These are phyloP conservation scores for Rhodophaea formosa DNA, from an alignment of 2,888 invertebrate species.

Conservation along the genomic window DNA sequence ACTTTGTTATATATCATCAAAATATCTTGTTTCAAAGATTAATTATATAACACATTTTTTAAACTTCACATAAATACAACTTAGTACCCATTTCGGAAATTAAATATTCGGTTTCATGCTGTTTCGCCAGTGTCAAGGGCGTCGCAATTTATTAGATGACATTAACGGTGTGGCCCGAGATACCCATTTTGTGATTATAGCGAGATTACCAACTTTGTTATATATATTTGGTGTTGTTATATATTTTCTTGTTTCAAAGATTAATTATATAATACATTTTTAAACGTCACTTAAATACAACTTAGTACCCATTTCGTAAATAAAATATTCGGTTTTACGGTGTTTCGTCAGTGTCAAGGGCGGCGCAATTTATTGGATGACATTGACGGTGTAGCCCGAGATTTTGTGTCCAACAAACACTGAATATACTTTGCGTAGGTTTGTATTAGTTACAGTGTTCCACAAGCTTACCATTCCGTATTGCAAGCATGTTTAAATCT, in stretches of 20 bases:
- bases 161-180: background rate
- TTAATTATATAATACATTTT: too few relatives aligned
- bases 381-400: background rate
- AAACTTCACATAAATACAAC: too few relatives aligned
- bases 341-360: conserved; percentile 25
- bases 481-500: background rate
- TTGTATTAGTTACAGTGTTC: background rate
- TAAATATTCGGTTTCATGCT: conserved; percentile 23
- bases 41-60: too few relatives aligned
- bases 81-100: conserved; percentile 23
- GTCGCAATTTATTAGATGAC: conserved; percentile 9
- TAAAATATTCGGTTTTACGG: conserved; percentile 24
- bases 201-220: too few relatives aligned
- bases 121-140: conserved; percentile 25
- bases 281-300: too few relatives aligned
- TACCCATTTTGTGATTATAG: too few relatives aligned
- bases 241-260: too few relatives aligned
- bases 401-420: background rate
- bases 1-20: too few relatives aligned
- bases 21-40: too few relatives aligned
- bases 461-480: background rate
- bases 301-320: conserved; percentile 22
- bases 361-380: conserved; percentile 14
- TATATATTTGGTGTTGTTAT: too few relatives aligned
- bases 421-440: too few relatives aligned